Conservation (phyloP, 1,140 invertebrate species). For the Pinna nobilis region DNA sequence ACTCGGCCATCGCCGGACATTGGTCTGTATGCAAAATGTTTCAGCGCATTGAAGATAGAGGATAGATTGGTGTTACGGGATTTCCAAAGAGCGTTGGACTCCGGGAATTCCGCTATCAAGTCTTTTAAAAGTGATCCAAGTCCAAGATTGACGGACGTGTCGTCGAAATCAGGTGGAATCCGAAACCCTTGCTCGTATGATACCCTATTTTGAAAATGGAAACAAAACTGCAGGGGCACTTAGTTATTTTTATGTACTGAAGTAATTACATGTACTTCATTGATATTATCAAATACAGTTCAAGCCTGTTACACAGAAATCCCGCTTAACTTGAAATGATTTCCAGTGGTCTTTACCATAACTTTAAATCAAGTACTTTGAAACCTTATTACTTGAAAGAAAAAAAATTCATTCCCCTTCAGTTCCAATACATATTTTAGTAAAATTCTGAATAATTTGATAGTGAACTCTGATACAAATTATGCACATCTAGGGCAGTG, state of each 20-base stretch:
- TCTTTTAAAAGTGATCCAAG: conserved; percentile 52
- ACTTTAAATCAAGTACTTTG: too few species aligned
- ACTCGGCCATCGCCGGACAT: conserved; percentile 41
- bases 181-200: conserved; percentile 51
- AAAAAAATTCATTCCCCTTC: too few species aligned
- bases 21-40: conserved; percentile 60
- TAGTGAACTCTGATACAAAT: too few species aligned
- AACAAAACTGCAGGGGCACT: neutral
- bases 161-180: conserved; percentile 66
- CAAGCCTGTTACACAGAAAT: neutral
- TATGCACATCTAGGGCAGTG: too few species aligned
- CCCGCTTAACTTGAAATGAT: too few species aligned
- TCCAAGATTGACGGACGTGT: conserved; percentile 62
- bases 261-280: neutral
- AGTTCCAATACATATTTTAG: too few species aligned
- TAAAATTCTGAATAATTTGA: too few species aligned
- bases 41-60: conserved; percentile 50
- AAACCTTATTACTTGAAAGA: too few species aligned
- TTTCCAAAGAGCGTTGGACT: conserved; percentile 48
- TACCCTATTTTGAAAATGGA: conserved; percentile 23
- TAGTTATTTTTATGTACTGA: neutral
- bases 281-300: neutral
- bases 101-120: conserved; percentile 42
- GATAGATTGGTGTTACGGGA: conserved; percentile 54
- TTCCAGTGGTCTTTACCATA: too few species aligned